Evolutionary conservation across 2,888 invertebrate species (phyloP).

Genomic region (Crepidodera aurea): DNA sequence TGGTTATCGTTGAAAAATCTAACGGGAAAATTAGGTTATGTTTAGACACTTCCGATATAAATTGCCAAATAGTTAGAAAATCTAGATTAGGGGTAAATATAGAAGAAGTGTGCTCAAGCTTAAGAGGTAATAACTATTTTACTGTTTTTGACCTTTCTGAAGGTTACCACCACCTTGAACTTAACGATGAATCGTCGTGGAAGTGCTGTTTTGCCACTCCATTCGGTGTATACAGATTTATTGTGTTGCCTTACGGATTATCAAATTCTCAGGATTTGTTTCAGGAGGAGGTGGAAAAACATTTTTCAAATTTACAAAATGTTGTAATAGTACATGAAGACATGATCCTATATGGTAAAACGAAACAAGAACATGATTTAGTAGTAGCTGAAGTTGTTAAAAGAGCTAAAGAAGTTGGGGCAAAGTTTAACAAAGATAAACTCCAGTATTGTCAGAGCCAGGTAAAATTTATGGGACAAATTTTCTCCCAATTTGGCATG

Average conservation of each 20-base stretch:
- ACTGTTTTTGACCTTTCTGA: slow-evolving; percentile 32
- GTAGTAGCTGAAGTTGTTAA: slow-evolving; percentile 32
- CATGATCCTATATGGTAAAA: slow-evolving; percentile 32
- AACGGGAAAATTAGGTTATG: slow-evolving; percentile 31
- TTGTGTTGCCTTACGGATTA: slow-evolving; percentile 39
- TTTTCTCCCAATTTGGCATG: slow-evolving; percentile 4
- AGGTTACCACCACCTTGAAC: slow-evolving; percentile 38
- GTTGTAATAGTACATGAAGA: slow-evolving; percentile 38
- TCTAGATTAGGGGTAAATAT: slow-evolving; percentile 16
- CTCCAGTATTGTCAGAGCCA: slow-evolving; percentile 34
- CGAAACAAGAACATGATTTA: slow-evolving; percentile 35
- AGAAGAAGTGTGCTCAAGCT: slow-evolving; percentile 27
- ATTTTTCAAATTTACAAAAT: slow-evolving; percentile 34
- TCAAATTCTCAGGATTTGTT: slow-evolving; percentile 41
- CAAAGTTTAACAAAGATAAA: slow-evolving; percentile 40
- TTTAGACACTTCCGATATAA: slow-evolving; percentile 27
- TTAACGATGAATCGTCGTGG: slow-evolving; percentile 36
- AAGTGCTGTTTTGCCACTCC: slow-evolving; percentile 39
- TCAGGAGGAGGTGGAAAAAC: slow-evolving; percentile 36
- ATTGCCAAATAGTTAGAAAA: slow-evolving; percentile 20
- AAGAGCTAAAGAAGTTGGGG: slow-evolving; percentile 30
- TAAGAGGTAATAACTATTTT: slow-evolving; percentile 28
- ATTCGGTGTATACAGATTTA: slow-evolving; percentile 35
- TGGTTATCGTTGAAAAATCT: slow-evolving; percentile 31
- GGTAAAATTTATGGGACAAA: slow-evolving; percentile 31